Conservation (phyloP, 2,888 invertebrate species). For the Iselma pallidipennis region DNA sequence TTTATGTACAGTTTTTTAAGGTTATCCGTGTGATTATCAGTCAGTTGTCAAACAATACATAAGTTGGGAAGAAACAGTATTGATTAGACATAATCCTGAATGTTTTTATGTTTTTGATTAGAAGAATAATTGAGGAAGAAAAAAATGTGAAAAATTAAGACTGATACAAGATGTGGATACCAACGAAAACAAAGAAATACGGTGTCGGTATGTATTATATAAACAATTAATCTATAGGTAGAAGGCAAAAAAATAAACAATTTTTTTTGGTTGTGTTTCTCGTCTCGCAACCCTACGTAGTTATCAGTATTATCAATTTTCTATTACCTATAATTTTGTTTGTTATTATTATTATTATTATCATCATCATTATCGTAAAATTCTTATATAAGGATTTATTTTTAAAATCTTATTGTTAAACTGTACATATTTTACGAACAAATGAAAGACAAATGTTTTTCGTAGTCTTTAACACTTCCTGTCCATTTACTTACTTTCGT, state of each 20-base stretch:
- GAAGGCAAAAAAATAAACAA: no score
- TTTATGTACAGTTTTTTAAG: neutral
- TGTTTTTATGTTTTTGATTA: constrained; percentile 26
- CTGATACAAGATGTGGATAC: constrained; percentile 68
- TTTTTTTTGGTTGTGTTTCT: no score
- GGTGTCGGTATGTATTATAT: constrained; percentile 68
- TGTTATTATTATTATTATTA: no score
- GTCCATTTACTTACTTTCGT: neutral
- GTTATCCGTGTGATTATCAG: neutral
- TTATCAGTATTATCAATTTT: no score
- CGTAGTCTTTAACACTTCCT: neutral
- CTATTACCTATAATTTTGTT: no score
- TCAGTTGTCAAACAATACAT: constrained; percentile 22
- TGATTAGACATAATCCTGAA: constrained; percentile 46
- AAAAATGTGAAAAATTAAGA: constrained; percentile 42
- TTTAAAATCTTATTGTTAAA: neutral
- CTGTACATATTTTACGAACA: neutral
- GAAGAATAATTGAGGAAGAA: neutral
- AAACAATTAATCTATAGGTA: neutral
- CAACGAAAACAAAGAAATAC: constrained; percentile 73
- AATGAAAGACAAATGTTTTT: neutral
- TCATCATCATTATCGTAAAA: no score
- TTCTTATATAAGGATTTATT: no score
- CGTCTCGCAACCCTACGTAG: no score
- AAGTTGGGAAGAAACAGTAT: constrained; percentile 48